Evolutionary conservation across 2,113 vertebrate genomes (phyloP).

Genomic region (Zingel zingel): DNA sequence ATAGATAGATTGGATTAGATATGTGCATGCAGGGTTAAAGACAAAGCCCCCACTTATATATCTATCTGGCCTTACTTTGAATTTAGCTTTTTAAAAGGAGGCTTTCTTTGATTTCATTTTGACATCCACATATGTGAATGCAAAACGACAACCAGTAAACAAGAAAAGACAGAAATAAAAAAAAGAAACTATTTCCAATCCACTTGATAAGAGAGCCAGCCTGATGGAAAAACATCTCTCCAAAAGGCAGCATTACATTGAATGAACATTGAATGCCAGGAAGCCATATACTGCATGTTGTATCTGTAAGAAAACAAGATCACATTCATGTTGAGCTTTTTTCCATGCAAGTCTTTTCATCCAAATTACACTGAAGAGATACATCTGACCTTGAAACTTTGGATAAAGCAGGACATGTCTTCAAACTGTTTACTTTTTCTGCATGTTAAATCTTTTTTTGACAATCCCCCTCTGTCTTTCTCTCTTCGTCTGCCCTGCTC

Average conservation of each 20-base stretch:
- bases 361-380: slow-evolving; percentile 1
- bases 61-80: not conserved
- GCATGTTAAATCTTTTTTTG: slow-evolving; percentile 35
- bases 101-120: slow-evolving; percentile 18
- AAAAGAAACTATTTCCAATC: slow-evolving; percentile 5
- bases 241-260: not conserved
- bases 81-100: not conserved
- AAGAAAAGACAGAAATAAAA: not conserved
- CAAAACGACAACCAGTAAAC: not conserved
- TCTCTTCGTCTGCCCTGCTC: slow-evolving; percentile 45
- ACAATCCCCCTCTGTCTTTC: slow-evolving; percentile 35
- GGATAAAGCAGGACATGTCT: slow-evolving; percentile 26
- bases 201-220: slow-evolving; percentile 1
- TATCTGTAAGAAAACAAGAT: slow-evolving; percentile 12
- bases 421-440: slow-evolving; percentile 39
- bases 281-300: slow-evolving; percentile 3
- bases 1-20: not conserved
- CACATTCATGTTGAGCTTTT: slow-evolving; percentile 31
- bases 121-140: slow-evolving; percentile 1
- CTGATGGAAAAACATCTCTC: not conserved
- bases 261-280: not conserved
- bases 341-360: slow-evolving; percentile 20
- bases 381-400: slow-evolving; percentile 61
- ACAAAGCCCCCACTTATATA: not conserved
- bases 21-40: slow-evolving; percentile 6